Evolutionary conservation across 2,888 invertebrate species (phyloP).

Genomic region (Heliconius hortense): DNA sequence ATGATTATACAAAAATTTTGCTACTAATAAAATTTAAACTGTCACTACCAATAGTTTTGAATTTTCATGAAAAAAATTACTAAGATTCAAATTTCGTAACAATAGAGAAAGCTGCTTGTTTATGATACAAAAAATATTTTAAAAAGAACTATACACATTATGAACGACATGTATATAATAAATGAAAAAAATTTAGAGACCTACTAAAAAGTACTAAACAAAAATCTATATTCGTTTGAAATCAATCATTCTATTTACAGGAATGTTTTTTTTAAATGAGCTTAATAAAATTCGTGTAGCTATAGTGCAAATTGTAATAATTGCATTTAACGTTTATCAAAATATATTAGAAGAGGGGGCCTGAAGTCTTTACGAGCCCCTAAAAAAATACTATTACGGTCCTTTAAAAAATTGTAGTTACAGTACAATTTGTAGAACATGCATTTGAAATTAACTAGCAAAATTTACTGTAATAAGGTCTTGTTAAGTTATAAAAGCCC

Average conservation of each 20-base stretch:
- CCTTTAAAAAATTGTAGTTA: neutral
- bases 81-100: neutral
- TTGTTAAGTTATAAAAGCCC: neutral
- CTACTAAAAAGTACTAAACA: neutral
- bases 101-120: slow-evolving; percentile 1
- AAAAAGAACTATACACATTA: neutral
- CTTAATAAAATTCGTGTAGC: neutral
- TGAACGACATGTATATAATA: neutral
- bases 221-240: neutral
- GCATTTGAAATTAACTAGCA: neutral
- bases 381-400: neutral
- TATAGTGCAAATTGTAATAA: neutral
- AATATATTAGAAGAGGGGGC: too few relatives aligned
- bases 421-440: neutral
- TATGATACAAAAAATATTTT: neutral
- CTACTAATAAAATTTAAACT: neutral
- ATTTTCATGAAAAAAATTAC: neutral
- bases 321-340: neutral
- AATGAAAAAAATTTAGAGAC: neutral
- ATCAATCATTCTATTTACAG: neutral
- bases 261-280: neutral
- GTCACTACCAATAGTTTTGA: neutral
- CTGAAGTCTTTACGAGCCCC: too few relatives aligned
- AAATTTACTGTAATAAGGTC: neutral
- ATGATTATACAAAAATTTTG: neutral